phyloP scores from a whole-genome alignment of 2,113 vertebrate genomes.

The Saccopteryx leptura region DNA sequence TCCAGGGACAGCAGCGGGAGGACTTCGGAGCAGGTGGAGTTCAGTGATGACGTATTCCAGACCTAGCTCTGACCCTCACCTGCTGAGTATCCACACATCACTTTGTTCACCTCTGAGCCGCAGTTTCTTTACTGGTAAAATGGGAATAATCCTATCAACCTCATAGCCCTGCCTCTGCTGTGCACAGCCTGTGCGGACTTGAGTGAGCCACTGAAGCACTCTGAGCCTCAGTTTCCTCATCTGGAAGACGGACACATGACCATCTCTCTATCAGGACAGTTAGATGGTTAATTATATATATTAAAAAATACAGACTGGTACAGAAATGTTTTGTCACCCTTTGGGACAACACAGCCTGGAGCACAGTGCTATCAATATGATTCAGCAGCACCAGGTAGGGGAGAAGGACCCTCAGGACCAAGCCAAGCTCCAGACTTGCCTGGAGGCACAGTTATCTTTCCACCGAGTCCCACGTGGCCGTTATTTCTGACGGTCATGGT shows the following conservation, averaged over 20 bases:
- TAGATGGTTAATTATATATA: neutral
- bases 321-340: no score
- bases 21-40: neutral
- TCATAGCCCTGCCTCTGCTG: neutral
- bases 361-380: no score
- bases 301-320: neutral
- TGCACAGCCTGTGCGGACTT: rapidly evolving
- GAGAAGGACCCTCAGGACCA: neutral
- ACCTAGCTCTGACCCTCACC: neutral
- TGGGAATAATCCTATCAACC: neutral
- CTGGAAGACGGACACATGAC: neutral
- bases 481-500: neutral
- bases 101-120: neutral
- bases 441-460: neutral
- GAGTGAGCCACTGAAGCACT: neutral
- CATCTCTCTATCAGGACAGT: neutral
- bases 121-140: neutral
- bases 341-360: neutral
- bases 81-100: neutral
- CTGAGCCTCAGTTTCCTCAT: neutral
- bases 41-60: neutral
- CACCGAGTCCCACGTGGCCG: rapidly evolving
- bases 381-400: neutral
- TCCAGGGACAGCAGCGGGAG: neutral
- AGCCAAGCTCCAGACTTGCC: neutral